Percentiles rank a stretch among this genome's conserved stretches.
phyloP scores from a whole-genome alignment of 2,113 vertebrate species.

The Cynoglossus semilaevis region DNA sequence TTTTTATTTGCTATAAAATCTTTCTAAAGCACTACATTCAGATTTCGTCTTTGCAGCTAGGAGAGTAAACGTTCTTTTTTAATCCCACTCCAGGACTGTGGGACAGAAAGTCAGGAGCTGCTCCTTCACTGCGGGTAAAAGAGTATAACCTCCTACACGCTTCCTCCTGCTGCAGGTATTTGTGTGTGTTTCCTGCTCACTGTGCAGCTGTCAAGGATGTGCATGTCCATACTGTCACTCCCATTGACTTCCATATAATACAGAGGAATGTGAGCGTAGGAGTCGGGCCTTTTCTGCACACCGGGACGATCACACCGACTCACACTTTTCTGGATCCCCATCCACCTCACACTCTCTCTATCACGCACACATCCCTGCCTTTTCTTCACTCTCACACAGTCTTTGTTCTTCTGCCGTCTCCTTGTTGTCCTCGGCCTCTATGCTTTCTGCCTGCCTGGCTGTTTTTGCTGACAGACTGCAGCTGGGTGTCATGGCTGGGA shows the following conservation, averaged over 20 bases:
- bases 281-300: conserved; percentile 47
- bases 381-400: conserved; percentile 42
- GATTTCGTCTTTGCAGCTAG: too few species aligned
- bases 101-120: neutral
- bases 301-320: conserved; percentile 55
- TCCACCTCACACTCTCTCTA: conserved; percentile 34
- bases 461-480: conserved; percentile 59
- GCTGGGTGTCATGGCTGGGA: conserved; percentile 48
- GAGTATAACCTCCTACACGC: conserved; percentile 28
- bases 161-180: conserved; percentile 26
- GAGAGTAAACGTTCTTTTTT: too few species aligned
- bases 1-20: too few species aligned
- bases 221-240: conserved; percentile 29
- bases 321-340: conserved; percentile 27
- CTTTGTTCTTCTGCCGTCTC: conserved; percentile 46
- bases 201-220: conserved; percentile 29
- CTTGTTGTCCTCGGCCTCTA: conserved; percentile 54
- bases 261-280: conserved; percentile 66
- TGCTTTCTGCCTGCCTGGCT: conserved; percentile 63
- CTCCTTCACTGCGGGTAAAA: neutral
- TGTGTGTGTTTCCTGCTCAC: conserved; percentile 6
- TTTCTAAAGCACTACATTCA: too few species aligned
- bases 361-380: conserved; percentile 22
- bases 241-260: conserved; percentile 38
- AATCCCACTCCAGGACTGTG: neutral